Evolutionary conservation across 2,797 vertebrate genomes (phyloP).

Genomic region (Diplodus puntazzo): DNA sequence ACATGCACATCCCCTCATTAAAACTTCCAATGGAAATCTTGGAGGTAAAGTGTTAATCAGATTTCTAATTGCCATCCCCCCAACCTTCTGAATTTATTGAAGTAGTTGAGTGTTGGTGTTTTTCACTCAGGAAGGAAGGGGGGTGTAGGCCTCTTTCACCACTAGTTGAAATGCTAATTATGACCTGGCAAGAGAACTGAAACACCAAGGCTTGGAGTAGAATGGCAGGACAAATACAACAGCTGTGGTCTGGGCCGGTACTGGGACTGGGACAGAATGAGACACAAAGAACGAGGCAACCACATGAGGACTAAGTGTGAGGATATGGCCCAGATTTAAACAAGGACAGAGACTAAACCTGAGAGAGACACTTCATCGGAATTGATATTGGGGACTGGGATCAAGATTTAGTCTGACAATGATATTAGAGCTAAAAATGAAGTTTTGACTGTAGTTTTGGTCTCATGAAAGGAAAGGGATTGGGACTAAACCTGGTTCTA

Average conservation of each 20-base stretch:
- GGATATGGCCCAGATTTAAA: neutral
- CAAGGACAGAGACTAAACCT: neutral
- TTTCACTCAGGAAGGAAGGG: slow-evolving; percentile 21
- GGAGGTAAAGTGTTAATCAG: slow-evolving; percentile 77
- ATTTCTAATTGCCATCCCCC: slow-evolving; percentile 65
- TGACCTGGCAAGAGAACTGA: slow-evolving; percentile 88
- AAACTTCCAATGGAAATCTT: slow-evolving; percentile 64
- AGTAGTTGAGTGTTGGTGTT: slow-evolving; percentile 71
- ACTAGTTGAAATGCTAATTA: slow-evolving; percentile 90
- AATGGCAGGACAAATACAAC: slow-evolving; percentile 87
- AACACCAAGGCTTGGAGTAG: slow-evolving; percentile 80
- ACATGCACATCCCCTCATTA: slow-evolving; percentile 57
- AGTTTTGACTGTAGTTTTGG: neutral
- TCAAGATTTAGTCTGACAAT: neutral
- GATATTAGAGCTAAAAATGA: neutral
- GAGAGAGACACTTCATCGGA: neutral
- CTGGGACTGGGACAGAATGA: neutral
- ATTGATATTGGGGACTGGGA: neutral
- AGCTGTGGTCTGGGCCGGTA: slow-evolving; percentile 83
- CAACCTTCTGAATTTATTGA: slow-evolving; percentile 61
- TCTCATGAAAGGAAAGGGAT: neutral
- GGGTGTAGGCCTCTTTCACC: slow-evolving; percentile 68
- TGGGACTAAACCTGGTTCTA: neutral
- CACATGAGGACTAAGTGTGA: neutral
- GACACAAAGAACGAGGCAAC: neutral